Conservation (phyloP, 2,797 vertebrate species). For the Setipinna tenuifilis region DNA sequence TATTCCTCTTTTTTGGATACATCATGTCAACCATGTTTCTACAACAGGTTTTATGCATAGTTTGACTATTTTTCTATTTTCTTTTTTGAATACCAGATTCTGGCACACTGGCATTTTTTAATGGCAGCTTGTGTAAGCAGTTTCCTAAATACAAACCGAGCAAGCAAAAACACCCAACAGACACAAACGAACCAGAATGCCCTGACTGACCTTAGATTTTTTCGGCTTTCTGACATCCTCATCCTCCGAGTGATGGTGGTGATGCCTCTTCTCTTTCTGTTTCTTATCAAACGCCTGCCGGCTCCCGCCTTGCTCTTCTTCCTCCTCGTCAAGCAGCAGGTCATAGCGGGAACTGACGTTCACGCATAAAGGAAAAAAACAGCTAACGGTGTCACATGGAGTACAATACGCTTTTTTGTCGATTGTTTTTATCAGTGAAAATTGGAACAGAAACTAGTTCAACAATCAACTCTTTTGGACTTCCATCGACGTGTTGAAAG, state of each 20-base stretch:
- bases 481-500: too few relatives aligned
- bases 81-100: too few relatives aligned
- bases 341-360: constrained; percentile 85
- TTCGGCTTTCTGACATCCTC: constrained; percentile 81
- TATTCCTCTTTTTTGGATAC: too few relatives aligned
- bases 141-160: not conserved
- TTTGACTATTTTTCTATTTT: too few relatives aligned
- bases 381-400: not conserved
- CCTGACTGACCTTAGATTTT: constrained; percentile 81
- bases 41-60: too few relatives aligned
- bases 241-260: constrained; percentile 77
- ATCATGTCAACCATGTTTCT: too few relatives aligned
- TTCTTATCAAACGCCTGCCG: constrained; percentile 79
- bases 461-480: too few relatives aligned
- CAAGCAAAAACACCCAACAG: not conserved
- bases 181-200: not conserved
- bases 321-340: constrained; percentile 85
- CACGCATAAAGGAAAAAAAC: constrained; percentile 72
- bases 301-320: constrained; percentile 69
- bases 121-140: not conserved
- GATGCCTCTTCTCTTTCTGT: constrained; percentile 84
- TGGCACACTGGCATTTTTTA: not conserved
- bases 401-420: not conserved
- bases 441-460: not conserved
- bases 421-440: not conserved